Evolutionary conservation across 1,140 invertebrate species (phyloP), one percentile per base, ranked within the genome.

Genomic region (Neodiprion pinetum): DNA sequence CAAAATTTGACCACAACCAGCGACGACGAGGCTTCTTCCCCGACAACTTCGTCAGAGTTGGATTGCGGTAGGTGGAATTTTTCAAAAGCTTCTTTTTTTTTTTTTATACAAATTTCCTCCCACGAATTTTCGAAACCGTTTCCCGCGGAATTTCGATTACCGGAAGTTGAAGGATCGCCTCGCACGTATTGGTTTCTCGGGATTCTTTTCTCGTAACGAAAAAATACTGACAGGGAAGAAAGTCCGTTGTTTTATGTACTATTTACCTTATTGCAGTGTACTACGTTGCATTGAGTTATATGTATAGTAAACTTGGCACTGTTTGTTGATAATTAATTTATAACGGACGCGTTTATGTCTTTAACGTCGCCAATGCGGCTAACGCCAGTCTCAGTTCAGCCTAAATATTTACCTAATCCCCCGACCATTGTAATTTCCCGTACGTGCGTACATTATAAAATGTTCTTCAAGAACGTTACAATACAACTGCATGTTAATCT

Each of bases 331-430:
- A 77, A 80, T 76, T 74, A 73, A 77, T 11, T 74, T 73, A 21
- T 28, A 73, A 73, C 67, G 69, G 53, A 65, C 67, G 11, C 47
- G 65, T 82, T 84, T 80, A 82, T 77, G 78, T 53, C 79, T 81
- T 78, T 72, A 77, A 72, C 66, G 79, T 81, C 82, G 83, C 81
- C 82, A 80, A 80, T 81, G 77, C 75, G 80, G 78, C 77, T 71
- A 40, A 77, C 82, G 80, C 80, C 71, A 48, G 74, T 77, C 72
- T 76, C 77, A 78, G 75, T 50, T 53, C 65, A 82, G 80, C 66
- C 76, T 83, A 83, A 84, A 84, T 82, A 82, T 84, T 84, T 83
- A 80, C 76, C 75, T 48, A 74, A 53, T 50, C 21, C 12, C 28
- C 70, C 9, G 48, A 49, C 23, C 9, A 71, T 71, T 48, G 28